A percentile compares a stretch with the other conserved stretches of the same genome.
Evolutionary conservation across 2,797 vertebrate species (phyloP).

Genomic region (Microtus agrestis): DNA sequence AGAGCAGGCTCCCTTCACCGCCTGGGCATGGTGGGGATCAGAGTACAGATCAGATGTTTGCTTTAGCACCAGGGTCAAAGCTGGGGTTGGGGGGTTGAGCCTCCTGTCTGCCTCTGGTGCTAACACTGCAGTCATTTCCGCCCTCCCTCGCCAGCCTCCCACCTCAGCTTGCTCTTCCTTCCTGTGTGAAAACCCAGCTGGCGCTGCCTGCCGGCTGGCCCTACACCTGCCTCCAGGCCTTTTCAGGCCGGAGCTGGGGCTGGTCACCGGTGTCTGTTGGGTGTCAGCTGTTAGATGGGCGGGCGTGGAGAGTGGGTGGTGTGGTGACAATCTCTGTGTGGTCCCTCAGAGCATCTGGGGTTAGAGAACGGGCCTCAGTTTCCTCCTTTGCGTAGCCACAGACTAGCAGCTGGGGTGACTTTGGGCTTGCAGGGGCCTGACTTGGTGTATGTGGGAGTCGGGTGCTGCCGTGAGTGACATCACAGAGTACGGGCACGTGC

Average conservation of each 20-base stretch:
- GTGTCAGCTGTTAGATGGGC: neutral
- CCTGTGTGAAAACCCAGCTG: constrained; percentile 75
- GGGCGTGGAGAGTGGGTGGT: neutral
- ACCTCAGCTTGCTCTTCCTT: constrained; percentile 73
- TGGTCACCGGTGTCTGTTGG: neutral
- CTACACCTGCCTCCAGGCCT: neutral
- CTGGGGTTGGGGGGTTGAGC: neutral
- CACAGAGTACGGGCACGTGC: neutral
- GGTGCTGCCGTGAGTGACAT: neutral
- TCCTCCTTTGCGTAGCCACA: constrained; percentile 32
- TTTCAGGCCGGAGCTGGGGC: neutral
- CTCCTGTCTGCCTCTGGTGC: constrained; percentile 54
- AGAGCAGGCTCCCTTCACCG: neutral
- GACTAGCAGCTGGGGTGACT: constrained; percentile 16
- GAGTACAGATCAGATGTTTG: neutral
- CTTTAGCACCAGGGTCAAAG: constrained; percentile 57
- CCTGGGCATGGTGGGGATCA: neutral
- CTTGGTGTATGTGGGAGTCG: neutral
- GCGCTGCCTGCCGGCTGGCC: neutral
- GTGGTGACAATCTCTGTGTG: accelerated
- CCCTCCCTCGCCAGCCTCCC: constrained; percentile 58
- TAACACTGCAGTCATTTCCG: constrained; percentile 71
- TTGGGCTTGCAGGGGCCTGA: neutral
- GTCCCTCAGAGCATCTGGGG: neutral
- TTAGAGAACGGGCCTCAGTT: neutral